Evolutionary conservation across 92 coral and sea anemone species (phyloP), one percentile per base, ranked within the genome.

Genomic region (Parazoanthus darwini): DNA sequence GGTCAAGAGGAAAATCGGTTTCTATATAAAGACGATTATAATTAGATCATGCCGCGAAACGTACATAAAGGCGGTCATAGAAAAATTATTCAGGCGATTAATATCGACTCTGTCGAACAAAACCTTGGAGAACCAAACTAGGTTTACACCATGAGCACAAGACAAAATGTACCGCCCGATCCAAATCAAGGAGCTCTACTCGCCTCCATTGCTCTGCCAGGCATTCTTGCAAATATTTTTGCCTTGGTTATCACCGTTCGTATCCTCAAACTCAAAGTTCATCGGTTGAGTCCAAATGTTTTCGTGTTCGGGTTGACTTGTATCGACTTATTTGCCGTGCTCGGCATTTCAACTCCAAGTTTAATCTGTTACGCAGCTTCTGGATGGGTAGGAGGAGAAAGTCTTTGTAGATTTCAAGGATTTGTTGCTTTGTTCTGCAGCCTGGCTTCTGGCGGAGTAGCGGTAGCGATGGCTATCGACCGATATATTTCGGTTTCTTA

Each of bases 381-480:
- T 25, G 68, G 46, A 15, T 82, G 86, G 86, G 5, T 63, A 5
- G 86, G 86, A 82, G 86, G 86, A 23, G 20, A 36, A 2, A 10
- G 20, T 0, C 13, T 39, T 36, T 82, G 86, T 22, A 65, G 26
- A 13, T 82, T 82, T 82, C 86, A 82, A 23, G 86, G 86, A 82
- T 82, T 82, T 23, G 75, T 66, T 66, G 86, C 86, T 6, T 58
- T 82, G 77, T 82, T 82, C 33, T 65, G 58, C 20, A 82, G 86
- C 35, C 76, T 82, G 11, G 86, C 86, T 22, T 82, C 86, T 66
- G 86, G 86, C 37, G 86, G 86, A 15, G 29, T 82, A 38, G 86
- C 86, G 39, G 33, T 35, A 36, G 74, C 86, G 65, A 82, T 82
- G 86, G 76, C 86, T 6, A 38, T 82, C 14, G 86, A 82, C 9